Base-by-base conservation (phyloP, 2,113 vertebrate genomes). In the Corythaeola cristata region DNA sequence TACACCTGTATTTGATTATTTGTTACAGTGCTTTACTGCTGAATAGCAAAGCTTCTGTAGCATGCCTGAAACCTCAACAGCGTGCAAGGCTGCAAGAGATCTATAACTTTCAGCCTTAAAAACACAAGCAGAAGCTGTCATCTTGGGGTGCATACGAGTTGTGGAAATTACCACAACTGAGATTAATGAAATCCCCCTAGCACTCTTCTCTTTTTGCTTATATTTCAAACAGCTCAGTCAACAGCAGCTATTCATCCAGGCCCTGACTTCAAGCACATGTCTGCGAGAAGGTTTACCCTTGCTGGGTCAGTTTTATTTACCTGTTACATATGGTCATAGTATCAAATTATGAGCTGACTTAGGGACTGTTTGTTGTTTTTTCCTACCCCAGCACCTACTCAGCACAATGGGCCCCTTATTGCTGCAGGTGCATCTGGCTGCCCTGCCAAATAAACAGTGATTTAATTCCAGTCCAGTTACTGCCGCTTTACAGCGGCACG, bases 401-500 rank as follows among this genome's bases (percentile, higher is more conserved):
- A 30, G 76, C 68, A 60, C 73, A 82, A 35, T 0, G 15, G 30
- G 17, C 8, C 49, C 49, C 35, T 87, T 89, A 45, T 53, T 87
- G 49, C 69, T 58, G 8, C 73, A 49, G 76, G 66, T 60, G 85
- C 30, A 19, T 50, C 82, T 16, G 75, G 72, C 45, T 77, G 59
- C 15, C 1, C 5, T 11, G 0, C 67, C 19, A 74, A 62, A 68
- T n/a, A 37, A 33, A 85, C 22, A 56, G 11, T 13, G 24, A 19
- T 8, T 35, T 23, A 18, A 75, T 35, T 67, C 41, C 64, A 7
- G 35, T 1, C 22, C 28, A 22, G 33, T 11, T 76, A 10, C 35
- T 85, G 18, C 56, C 74, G 6, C 0, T 21, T 73, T 23, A 0
- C 23, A 19, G 66, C 0, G 27, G 12, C 30, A 4, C 1, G 35